Conservation (phyloP, 2,113 vertebrate species). For the Rhineura floridana region DNA sequence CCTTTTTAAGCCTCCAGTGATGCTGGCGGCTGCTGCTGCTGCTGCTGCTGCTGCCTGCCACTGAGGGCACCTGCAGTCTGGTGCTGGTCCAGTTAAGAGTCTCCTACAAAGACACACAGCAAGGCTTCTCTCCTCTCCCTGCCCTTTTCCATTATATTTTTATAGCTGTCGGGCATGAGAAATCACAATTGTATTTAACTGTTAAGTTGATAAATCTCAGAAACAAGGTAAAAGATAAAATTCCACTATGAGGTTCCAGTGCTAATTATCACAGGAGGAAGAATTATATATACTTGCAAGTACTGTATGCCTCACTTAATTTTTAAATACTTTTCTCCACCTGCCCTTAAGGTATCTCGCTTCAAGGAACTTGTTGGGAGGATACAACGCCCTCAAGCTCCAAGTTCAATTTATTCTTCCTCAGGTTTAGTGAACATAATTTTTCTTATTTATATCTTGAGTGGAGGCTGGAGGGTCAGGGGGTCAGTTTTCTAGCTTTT, state of each 20-base stretch:
- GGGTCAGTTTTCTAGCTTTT: background rate
- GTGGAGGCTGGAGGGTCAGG: background rate
- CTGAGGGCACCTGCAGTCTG: too few relatives aligned
- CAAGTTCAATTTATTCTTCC: background rate
- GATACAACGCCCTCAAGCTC: background rate
- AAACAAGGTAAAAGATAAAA: background rate
- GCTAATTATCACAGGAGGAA: background rate
- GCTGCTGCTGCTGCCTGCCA: too few relatives aligned
- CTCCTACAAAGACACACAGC: background rate
- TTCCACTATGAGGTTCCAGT: background rate
- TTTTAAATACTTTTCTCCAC: background rate
- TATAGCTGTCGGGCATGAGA: background rate
- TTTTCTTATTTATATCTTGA: background rate
- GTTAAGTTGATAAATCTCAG: background rate
- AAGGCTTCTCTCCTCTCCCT: background rate
- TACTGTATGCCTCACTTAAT: background rate
- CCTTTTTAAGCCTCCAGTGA: too few relatives aligned
- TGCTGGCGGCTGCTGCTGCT: too few relatives aligned
- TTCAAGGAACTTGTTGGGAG: constrained; percentile 21
- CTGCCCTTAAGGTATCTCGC: background rate
- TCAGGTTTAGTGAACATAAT: background rate
- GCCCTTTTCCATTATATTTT: background rate
- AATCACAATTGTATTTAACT: background rate
- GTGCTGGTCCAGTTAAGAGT: too few relatives aligned
- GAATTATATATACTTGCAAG: background rate